Base-by-base conservation (phyloP, 2,888 invertebrate species). In the Torymus aiolomorphi region DNA sequence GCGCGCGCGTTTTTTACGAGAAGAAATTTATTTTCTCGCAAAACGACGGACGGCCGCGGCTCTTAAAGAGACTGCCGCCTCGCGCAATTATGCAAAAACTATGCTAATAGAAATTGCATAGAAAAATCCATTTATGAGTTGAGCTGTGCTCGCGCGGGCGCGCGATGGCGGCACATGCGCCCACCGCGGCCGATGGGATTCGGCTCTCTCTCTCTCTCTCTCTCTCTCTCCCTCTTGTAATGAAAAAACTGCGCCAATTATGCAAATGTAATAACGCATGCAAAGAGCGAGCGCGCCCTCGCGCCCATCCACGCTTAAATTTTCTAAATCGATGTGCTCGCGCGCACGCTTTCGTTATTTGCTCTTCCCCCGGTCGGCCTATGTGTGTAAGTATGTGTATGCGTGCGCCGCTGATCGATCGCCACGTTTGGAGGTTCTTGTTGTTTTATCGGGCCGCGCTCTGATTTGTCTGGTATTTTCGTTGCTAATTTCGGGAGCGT, bases 61-160 rank as follows among this genome's bases (percentile, higher is more conserved):
- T 84, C 83, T 83, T 78, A 82, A 75, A 76, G 69, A 71, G 80
- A 80, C 76, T 84, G 69, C 74, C 56, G 74, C 31, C 42, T 42
- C 5, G 66, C 54, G 86, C 86, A 88, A 88, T 88, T 88, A 89
- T 88, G 88, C 86, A 88, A 88, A 88, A 89, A 87, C 86, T 89
- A 88, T 88, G 88, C 88, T 88, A 89, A 89, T 88, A 89, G 87
- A 88, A 87, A 89, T 88, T 88, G 86, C 86, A 85, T 83, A 85
- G 86, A 86, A 86, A 87, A 88, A 87, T 88, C 86, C 85, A 88
- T 88, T 89, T 88, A 86, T 85, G 83, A 84, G 82, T 62, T 80
- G 71, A 84, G 82, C 66, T 80, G 71, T 42, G 42, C 42, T 42
- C 42, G 42, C 20, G 67, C 61, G 66, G 65, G n/a, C 49, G 66